Evolutionary conservation across 2,113 vertebrate species (phyloP).

Genomic region (Sander lucioperca): DNA sequence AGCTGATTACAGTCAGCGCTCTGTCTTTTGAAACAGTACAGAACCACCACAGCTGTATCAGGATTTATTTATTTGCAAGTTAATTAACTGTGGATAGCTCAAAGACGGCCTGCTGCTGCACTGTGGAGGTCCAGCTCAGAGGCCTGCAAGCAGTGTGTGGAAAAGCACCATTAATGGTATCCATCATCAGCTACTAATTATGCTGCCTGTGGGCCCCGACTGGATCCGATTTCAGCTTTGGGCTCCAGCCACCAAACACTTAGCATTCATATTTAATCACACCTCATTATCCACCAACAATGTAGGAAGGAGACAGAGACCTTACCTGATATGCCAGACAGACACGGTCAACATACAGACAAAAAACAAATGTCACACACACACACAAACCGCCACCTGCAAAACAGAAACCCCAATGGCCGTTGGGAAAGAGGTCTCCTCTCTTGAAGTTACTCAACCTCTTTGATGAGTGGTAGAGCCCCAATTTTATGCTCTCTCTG

Average conservation of each 20-base stretch:
- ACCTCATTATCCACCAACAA: conserved; percentile 85
- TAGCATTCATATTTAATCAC: conserved; percentile 88
- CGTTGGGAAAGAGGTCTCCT: conserved; percentile 28
- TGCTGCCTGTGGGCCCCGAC: conserved; percentile 72
- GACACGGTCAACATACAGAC: conserved; percentile 62
- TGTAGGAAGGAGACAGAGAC: conserved; percentile 82
- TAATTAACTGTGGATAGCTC: conserved; percentile 77
- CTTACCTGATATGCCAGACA: conserved; percentile 80
- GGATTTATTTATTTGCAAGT: conserved; percentile 72
- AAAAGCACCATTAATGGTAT: conserved; percentile 77
- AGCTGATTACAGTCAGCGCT: conserved; percentile 53
- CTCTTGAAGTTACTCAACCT: conserved; percentile 68
- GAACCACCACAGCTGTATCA: conserved; percentile 33
- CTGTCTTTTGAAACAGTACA: conserved; percentile 7
- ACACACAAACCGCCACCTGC: conserved; percentile 43
- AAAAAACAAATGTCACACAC: conserved; percentile 55
- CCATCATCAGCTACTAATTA: conserved; percentile 87
- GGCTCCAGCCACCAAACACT: conserved; percentile 86
- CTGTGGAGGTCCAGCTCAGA: conserved; percentile 64
- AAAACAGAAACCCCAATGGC: conserved; percentile 49
- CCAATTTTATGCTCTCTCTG: conserved; percentile 70
- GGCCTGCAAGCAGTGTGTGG: conserved; percentile 48
- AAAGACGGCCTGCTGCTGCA: conserved; percentile 56
- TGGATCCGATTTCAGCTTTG: conserved; percentile 83
- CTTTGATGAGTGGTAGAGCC: conserved; percentile 69